Conservation (phyloP, 2,888 invertebrate genomes). For the Coleophora deauratella region DNA sequence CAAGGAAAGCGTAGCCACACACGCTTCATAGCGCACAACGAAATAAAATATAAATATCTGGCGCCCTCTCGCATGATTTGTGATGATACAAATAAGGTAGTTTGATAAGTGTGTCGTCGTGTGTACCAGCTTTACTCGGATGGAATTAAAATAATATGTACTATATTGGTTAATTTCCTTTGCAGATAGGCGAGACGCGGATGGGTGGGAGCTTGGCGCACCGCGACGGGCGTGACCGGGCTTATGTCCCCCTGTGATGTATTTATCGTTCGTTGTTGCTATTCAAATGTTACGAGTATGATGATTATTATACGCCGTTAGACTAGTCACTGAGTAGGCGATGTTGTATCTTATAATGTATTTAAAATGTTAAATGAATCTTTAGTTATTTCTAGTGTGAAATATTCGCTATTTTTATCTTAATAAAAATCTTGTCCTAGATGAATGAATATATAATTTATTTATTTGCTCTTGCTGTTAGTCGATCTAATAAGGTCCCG, state of each 20-base stretch:
- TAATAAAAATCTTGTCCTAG: constrained; percentile 47
- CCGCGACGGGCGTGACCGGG: constrained; percentile 23
- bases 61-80: no score
- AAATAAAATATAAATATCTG: no score
- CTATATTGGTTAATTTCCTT: not conserved
- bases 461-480: constrained; percentile 53
- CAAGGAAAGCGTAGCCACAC: no score
- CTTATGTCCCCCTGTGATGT: constrained; percentile 49
- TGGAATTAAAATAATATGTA: no score
- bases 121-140: no score
- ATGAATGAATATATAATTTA: constrained; percentile 48
- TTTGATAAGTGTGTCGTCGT: no score
- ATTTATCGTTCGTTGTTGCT: constrained; percentile 62
- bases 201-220: constrained; percentile 24
- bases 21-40: no score
- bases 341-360: constrained; percentile 66
- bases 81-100: no score
- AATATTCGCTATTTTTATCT: constrained; percentile 58
- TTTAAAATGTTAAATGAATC: constrained; percentile 61
- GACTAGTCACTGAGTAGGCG: constrained; percentile 71
- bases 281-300: constrained; percentile 55
- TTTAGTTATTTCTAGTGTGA: constrained; percentile 66
- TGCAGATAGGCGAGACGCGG: constrained; percentile 13
- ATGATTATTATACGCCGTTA: constrained; percentile 53
- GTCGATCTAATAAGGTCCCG: constrained; percentile 17